Percentiles rank a stretch among this genome's conserved stretches.
These are phyloP conservation scores for Pheosia tremula DNA, from an alignment of 2,888 invertebrate species.

Conservation along the genomic window DNA sequence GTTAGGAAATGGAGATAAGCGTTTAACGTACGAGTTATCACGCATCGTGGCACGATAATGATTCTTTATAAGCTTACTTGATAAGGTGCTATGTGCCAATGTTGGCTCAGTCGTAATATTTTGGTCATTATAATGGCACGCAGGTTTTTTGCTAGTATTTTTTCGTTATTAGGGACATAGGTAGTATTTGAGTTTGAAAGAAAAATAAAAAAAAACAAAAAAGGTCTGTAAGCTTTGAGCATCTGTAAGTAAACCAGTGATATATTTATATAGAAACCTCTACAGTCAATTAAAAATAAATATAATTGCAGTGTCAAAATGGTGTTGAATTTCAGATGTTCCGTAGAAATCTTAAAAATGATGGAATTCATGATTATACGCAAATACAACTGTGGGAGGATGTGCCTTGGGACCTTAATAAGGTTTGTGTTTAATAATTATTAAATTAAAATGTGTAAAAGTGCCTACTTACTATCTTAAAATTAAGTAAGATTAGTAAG, in stretches of 20 bases:
- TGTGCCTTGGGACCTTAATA: not conserved
- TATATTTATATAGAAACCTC: not conserved
- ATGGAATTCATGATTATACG: slow-evolving; percentile 54
- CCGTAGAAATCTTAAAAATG: slow-evolving; percentile 61
- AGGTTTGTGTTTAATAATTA: not conserved
- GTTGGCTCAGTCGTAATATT: slow-evolving; percentile 5
- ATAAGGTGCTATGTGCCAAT: slow-evolving; percentile 24
- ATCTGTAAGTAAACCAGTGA: not conserved
- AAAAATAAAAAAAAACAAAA: not conserved
- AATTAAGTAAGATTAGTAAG: no score
- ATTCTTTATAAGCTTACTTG: slow-evolving; percentile 13
- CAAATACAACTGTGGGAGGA: slow-evolving; percentile 59
- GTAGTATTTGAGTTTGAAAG: not conserved
- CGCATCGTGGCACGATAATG: slow-evolving; percentile 12
- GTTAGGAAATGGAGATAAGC: slow-evolving; percentile 23
- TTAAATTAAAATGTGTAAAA: no score
- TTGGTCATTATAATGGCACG: not conserved
- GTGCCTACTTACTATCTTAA: no score
- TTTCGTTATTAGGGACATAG: not conserved
- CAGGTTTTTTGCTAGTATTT: slow-evolving; percentile 4
- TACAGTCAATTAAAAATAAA: slow-evolving; percentile 11
- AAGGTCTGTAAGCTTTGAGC: not conserved
- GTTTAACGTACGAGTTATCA: slow-evolving; percentile 21
- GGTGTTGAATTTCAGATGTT: slow-evolving; percentile 57
- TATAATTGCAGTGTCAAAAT: slow-evolving; percentile 37